Base-by-base conservation (phyloP, 1,140 invertebrate species). In the Heliconius nattereri region DNA sequence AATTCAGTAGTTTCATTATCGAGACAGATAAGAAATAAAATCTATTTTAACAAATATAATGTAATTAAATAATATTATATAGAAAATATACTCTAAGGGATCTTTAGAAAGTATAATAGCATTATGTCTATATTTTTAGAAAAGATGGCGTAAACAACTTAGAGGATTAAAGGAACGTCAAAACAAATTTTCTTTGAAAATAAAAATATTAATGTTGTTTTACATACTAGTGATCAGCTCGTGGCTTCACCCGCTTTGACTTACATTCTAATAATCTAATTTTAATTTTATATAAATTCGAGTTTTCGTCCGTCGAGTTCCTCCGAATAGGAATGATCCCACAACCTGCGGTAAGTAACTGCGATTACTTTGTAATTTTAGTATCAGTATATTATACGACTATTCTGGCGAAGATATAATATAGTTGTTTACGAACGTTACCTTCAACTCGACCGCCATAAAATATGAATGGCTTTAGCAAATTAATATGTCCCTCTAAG, bases 381-480 rank as follows among this genome's bases (percentile, higher is more conserved):
- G n/a, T 23, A 23, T n/a, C 54, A 57, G 54, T 1, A 60, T 66
- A 16, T 66, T 26, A 29, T 20, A 52, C 49, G 19, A 52, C 7
- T 66, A 29, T 66, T 66, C 23, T 5, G 11, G 60, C 26, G 7
- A 66, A 16, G 26, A 66, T 16, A 66, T 49, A 45, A 45, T 45
- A 73, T 73, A 73, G 37, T 45, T 23, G 37, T 49, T 73, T 73
- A 73, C 37, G 72, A 45, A 16, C 72, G 19, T 73, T 26, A 26
- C 72, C 40, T 73, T 45, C 37, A 45, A 49, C 20, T 26, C 35
- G n/a, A 73, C 72, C 72, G 16, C 37, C 40, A 73, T 73, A 49
- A 73, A 73, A 73, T 73, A 73, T 73, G 72, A 45, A 73, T 26
- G 60, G 5, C 26, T 26, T 29, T 66, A 66, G 60, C 60, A 13